Conservation (phyloP, 2,797 vertebrate species). For the Argya squamiceps region DNA sequence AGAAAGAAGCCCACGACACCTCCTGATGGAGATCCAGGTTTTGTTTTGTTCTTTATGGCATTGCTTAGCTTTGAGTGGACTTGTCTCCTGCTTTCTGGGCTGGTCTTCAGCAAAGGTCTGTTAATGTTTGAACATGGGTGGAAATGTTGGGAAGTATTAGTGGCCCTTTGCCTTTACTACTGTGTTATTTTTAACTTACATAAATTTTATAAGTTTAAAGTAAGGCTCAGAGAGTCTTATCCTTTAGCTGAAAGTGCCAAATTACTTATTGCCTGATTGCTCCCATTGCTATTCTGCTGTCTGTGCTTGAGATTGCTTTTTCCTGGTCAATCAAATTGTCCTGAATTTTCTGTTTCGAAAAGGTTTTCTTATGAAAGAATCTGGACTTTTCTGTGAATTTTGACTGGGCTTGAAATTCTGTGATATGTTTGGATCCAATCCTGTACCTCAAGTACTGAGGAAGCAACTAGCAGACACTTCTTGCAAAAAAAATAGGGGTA, state of each 20-base stretch:
- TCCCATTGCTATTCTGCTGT: background rate
- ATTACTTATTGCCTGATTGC: background rate
- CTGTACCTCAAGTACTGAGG: background rate
- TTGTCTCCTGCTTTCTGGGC: background rate
- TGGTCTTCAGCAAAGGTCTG: background rate
- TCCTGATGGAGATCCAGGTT: background rate
- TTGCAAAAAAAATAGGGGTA: background rate
- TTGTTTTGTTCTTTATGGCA: background rate
- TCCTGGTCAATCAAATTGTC: background rate
- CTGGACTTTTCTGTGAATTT: background rate
- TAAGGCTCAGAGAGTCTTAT: background rate
- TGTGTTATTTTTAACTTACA: background rate
- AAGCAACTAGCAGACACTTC: background rate
- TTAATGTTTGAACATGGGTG: background rate
- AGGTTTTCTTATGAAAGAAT: background rate
- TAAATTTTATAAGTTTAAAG: background rate
- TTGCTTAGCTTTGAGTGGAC: background rate
- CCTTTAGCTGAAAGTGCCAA: background rate
- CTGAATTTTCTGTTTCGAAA: background rate
- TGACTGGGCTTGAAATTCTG: background rate
- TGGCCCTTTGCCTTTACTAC: background rate
- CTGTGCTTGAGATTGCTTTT: accelerated
- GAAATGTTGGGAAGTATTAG: background rate
- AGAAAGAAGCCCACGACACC: background rate
- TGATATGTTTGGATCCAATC: background rate